These are phyloP conservation scores for Tenthredo scrophulariae DNA, from an alignment of 2,888 invertebrate genomes.

Conservation along the genomic window DNA sequence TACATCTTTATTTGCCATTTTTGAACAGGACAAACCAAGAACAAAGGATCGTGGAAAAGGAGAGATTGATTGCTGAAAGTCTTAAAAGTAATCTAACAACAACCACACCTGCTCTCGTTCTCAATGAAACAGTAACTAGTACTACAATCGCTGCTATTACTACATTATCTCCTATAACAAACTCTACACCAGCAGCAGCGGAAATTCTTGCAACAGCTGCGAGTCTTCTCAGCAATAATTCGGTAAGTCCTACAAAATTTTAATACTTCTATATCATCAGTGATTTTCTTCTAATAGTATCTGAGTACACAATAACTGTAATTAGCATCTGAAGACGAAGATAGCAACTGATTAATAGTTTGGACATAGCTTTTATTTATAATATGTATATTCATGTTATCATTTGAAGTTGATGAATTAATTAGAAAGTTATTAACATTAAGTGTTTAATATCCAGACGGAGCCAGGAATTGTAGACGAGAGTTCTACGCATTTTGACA, in stretches of 20 bases:
- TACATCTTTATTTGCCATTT: conserved; percentile 30
- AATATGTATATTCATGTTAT: neutral
- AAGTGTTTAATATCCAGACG: conserved; percentile 1
- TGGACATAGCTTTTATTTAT: neutral
- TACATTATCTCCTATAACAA: neutral
- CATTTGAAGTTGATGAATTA: neutral
- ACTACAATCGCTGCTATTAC: neutral
- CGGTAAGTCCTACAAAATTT: neutral
- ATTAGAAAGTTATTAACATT: neutral
- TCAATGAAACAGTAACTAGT: neutral
- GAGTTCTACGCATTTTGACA: conserved; percentile 57
- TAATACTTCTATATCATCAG: neutral
- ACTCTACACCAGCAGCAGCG: neutral
- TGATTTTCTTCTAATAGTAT: neutral
- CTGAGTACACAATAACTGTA: neutral
- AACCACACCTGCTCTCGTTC: neutral
- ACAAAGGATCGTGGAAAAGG: conserved; percentile 59
- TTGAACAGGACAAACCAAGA: conserved; percentile 78
- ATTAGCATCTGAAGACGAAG: neutral
- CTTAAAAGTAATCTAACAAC: conserved; percentile 9
- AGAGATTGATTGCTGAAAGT: neutral
- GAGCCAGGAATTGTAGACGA: neutral
- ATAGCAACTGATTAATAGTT: neutral
- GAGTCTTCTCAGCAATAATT: neutral
- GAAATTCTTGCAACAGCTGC: neutral